Conservation (phyloP, 64 coral and sea anemone genomes). For the Montipora capricornis region DNA sequence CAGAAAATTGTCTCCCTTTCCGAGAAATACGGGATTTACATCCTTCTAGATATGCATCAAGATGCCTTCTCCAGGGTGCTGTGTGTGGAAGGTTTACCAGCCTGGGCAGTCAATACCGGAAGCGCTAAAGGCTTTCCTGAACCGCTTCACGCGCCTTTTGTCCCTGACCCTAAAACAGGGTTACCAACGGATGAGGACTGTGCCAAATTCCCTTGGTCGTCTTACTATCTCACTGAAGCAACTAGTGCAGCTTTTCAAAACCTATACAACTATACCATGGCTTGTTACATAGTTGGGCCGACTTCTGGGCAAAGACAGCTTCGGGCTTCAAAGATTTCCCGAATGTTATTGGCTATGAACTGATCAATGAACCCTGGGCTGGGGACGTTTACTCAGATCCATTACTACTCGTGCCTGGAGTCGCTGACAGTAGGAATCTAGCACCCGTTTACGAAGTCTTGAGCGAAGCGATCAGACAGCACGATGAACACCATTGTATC, state of each 20-base stretch:
- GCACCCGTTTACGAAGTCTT: slow-evolving; percentile 88
- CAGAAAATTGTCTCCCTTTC: slow-evolving; percentile 75
- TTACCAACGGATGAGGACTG: slow-evolving; percentile 85
- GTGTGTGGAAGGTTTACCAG: slow-evolving; percentile 87
- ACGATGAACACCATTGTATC: slow-evolving; percentile 87
- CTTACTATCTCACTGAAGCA: slow-evolving; percentile 92
- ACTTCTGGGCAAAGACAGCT: slow-evolving; percentile 94
- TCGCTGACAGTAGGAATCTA: slow-evolving; percentile 81
- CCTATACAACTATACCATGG: slow-evolving; percentile 89
- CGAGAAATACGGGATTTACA: slow-evolving; percentile 85
- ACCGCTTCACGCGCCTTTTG: slow-evolving; percentile 77
- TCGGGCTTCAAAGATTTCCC: slow-evolving; percentile 76
- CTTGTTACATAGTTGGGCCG: slow-evolving; percentile 88
- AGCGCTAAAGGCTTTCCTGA: slow-evolving; percentile 72
- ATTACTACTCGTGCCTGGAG: slow-evolving; percentile 73
- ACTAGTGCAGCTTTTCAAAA: slow-evolving; percentile 90
- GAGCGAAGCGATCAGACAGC: slow-evolving; percentile 77
- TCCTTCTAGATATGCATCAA: slow-evolving; percentile 92
- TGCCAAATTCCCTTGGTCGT: slow-evolving; percentile 75
- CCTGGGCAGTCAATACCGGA: slow-evolving; percentile 86
- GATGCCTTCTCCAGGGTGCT: slow-evolving; percentile 89
- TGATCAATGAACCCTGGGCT: slow-evolving; percentile 98
- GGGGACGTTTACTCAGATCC: slow-evolving; percentile 92
- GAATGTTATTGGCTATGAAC: slow-evolving; percentile 94
- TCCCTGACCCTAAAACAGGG: slow-evolving; percentile 76